Evolutionary conservation across 2,888 invertebrate species (phyloP), one percentile per base, ranked within the genome.

Genomic region (Phalera bucephala): DNA sequence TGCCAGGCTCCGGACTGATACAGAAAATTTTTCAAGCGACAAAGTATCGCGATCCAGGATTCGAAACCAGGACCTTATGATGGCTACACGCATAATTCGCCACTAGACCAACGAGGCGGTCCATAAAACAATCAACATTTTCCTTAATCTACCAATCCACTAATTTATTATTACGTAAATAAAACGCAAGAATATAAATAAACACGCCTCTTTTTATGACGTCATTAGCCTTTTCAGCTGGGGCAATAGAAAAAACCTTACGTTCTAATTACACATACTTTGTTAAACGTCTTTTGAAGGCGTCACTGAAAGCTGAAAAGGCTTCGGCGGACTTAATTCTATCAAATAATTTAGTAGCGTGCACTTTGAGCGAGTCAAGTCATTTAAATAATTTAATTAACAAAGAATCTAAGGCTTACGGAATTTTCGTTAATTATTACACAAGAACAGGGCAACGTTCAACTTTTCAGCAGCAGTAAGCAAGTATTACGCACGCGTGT

Each of bases 371-470:
- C 47, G 65, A 64, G 64, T 74, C 57, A 69, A 72, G 64, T 69
- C 63, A 71, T 72, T 78, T 73, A 67, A 74, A 73, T 79, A 74
- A 79, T 78, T n/a, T n/a, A n/a, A n/a, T n/a, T n/a, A n/a, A n/a
- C n/a, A n/a, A n/a, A n/a, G n/a, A n/a, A n/a, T n/a, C 78, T 65
- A 36, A 60, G 61, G 66, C 64, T 70, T 50, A 62, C 48, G 40
- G 44, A 50, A 49, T 52, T 50, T 60, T 61, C 66, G 61, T 72
- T 72, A 64, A 71, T 72, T 71, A 71, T 70, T 68, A 64, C 57
- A 44, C 46, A 53, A 53, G 63, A 57, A 56, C 45, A 8, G 33
- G 31, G 31, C 13, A 63, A 56, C 57, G 66, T 59, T 45, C 34
- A 51, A 56, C 45, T 48, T 42, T 39, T 43, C 36, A 41, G 42